Evolutionary conservation across 2,888 invertebrate species (phyloP), one percentile per base, ranked within the genome.

Genomic region (Xylocampa areola): DNA sequence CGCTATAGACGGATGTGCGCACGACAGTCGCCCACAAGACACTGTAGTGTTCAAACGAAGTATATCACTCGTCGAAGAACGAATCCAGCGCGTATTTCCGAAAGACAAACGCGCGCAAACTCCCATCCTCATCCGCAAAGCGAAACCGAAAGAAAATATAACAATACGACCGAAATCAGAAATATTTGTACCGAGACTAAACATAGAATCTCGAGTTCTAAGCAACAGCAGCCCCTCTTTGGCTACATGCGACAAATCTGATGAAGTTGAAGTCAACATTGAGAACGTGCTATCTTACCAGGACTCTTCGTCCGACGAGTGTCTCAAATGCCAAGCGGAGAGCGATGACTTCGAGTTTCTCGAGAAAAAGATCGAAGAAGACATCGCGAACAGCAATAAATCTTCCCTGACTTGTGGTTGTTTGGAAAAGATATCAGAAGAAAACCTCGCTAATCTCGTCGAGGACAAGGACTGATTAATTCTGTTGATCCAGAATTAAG

Each of bases 231-330:
- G 84, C 48, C 93, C 93, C 0, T 88, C 92, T 0, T 49, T 93
- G 0, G 58, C 72, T 0, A 81, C 76, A 23, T 81, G 76, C 8
- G 83, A 84, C 30, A 81, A 69, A 1, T 68, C 39, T 8, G 86
- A 88, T 11, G 89, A 88, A 21, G 85, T 92, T 0, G 90, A 93
- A 62, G 79, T 94, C 1, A 94, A 94, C 37, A 91, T 94, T 3
- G 93, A 93, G 43, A 90, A 86, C 57, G 89, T 88, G 2, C 77
- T 92, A 80, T 73, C 87, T 52, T 93, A 93, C 73, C 91, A 92
- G 51, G 93, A 94, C 52, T 93, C 93, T 0, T 93, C 93, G 0
- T 92, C 92, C 0, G 93, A 94, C 25, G 93, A 94, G 55, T 91
- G 91, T 61, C 61, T 90, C 44, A 88, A 84, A 55, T 88, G 89